Evolutionary conservation across 2,113 vertebrate species (phyloP), one percentile per base, ranked within the genome.

Genomic region (Myocastor coypus): DNA sequence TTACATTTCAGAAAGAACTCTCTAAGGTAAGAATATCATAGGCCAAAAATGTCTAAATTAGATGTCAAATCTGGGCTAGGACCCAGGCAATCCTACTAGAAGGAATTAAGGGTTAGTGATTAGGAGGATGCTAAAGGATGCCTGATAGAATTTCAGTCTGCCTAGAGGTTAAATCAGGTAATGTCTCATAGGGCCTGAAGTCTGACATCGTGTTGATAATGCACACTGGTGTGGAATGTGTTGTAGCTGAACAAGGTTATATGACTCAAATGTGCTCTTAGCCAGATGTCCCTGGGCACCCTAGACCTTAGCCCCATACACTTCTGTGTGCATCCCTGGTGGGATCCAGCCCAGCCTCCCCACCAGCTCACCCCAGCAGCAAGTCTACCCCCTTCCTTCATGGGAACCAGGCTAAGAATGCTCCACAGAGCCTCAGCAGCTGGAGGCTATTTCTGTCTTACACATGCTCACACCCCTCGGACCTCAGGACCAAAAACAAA

Each of bases 81-180:
- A 61, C n/a, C 37, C 55, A 28, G 42, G 40, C 34, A 17, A 40
- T 73, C 77, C 77, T 10, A 14, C 59, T 1, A n/a, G 73, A 75
- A 59, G 68, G 61, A 84, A 55, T 46, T 16, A 71, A 66, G 30
- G 6, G 61, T 46, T 90, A 11, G 6, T 68, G 73, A 32, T 13
- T 7, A 14, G 7, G 19, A 12, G 16, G 7, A 20, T 59, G 22
- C 52, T 61, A 11, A 34, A 40, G 7, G 68, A 81, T 75, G 26
- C 37, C 71, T 91, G 68, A 46, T 22, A 69, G 55, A 68, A 52
- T 69, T 75, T 75, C 91, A 85, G 30, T 40, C 22, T 4, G 50
- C 71, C 68, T 37, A 42, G 63, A 91, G 78, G 94, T 96, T 80
- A 86, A 50, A 57, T 85, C 86, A 64, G 89, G 83, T 59, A 69